Conservation (phyloP, 2,888 invertebrate genomes). For the Phalera bucephala region DNA sequence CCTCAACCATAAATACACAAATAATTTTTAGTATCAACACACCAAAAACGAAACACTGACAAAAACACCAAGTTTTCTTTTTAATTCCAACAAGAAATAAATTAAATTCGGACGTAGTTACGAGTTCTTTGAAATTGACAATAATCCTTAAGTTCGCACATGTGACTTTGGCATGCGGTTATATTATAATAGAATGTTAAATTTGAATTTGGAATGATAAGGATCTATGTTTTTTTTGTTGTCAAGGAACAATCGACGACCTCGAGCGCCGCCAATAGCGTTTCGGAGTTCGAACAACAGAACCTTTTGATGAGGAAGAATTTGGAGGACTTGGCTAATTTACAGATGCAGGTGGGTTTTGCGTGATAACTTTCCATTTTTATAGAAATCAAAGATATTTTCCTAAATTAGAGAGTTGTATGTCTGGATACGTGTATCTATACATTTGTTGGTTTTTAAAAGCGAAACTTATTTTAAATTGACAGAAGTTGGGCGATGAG, state of each 20-base stretch:
- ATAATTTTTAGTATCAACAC: too few species aligned
- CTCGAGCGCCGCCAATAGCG: constrained; percentile 78
- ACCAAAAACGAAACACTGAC: too few species aligned
- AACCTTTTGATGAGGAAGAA: constrained; percentile 77
- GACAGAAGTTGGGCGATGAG: too few species aligned
- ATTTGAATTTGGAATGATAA: constrained; percentile 32
- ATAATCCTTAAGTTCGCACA: constrained; percentile 27
- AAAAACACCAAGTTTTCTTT: too few species aligned
- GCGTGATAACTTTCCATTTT: too few species aligned
- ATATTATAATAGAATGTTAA: constrained; percentile 33
- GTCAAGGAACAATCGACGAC: constrained; percentile 75
- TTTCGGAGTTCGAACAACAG: constrained; percentile 77
- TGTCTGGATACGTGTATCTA: too few species aligned
- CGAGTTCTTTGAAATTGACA: constrained; percentile 29
- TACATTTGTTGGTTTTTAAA: too few species aligned
- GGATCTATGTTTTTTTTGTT: constrained; percentile 23
- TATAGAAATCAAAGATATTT: too few species aligned
- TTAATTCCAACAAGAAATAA: constrained; percentile 13
- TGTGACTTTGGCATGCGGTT: constrained; percentile 28
- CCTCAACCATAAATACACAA: too few species aligned
- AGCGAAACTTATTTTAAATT: too few species aligned
- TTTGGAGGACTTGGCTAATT: constrained; percentile 75
- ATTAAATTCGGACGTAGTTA: constrained; percentile 4
- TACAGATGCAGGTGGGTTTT: constrained; percentile 73
- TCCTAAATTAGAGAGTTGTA: too few species aligned